These are phyloP conservation scores for Romanogobio albipinnatus DNA, from an alignment of 2,113 vertebrate species.

Conservation along the genomic window DNA sequence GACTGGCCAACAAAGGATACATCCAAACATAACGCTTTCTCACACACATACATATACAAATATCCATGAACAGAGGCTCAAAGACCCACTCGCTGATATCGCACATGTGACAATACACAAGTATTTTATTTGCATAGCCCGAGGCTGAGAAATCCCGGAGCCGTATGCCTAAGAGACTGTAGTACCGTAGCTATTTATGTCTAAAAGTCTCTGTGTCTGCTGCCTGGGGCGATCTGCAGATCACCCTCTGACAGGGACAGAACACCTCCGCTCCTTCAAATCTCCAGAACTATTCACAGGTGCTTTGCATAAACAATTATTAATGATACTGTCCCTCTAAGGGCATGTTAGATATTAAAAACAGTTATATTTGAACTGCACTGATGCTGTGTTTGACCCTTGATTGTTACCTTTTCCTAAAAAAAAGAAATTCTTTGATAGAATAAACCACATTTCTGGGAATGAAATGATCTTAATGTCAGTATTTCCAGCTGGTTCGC, in stretches of 20 bases:
- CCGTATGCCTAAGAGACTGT: conserved; percentile 3
- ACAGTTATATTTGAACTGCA: neutral
- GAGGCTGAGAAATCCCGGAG: conserved; percentile 19
- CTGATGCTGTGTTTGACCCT: neutral
- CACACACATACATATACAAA: conserved; percentile 5
- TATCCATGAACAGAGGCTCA: conserved; percentile 22
- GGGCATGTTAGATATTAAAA: neutral
- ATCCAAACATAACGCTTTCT: conserved; percentile 2
- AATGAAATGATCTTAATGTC: neutral
- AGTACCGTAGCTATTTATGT: conserved; percentile 31
- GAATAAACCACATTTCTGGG: neutral
- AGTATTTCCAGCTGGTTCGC: conserved; percentile 4
- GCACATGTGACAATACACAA: conserved; percentile 1
- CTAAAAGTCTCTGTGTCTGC: conserved; percentile 16
- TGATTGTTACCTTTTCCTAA: neutral
- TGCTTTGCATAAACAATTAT: conserved; percentile 16
- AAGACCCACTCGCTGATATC: neutral
- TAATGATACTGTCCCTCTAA: conserved; percentile 7
- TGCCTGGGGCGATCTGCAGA: conserved; percentile 29
- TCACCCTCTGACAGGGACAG: conserved; percentile 29
- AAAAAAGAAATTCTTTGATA: neutral
- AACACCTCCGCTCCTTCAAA: conserved; percentile 26
- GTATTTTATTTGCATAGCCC: conserved; percentile 39
- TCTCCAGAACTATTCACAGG: neutral
- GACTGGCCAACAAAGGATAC: conserved; percentile 10